Percentiles rank a stretch among this genome's conserved stretches.
These are phyloP conservation scores for Bradynema listronoti DNA, from an alignment of 1,140 invertebrate genomes.

Conservation along the genomic window DNA sequence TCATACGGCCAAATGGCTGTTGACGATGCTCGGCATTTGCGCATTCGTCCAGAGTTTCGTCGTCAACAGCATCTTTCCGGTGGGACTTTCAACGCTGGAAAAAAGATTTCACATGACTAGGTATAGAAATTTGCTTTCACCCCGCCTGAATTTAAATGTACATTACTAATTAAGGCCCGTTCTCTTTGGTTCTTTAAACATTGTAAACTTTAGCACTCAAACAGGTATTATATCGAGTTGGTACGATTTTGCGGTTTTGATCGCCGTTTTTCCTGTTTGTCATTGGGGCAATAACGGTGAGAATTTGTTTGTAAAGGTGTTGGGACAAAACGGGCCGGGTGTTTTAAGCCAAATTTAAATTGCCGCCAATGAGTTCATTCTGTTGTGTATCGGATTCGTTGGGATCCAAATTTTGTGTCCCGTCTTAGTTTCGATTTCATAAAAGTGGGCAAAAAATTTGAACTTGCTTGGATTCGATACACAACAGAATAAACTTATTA, in stretches of 20 bases:
- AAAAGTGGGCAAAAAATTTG: no score
- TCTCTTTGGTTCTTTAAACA: no score
- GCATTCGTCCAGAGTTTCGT: slow-evolving; percentile 53
- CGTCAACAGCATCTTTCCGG: slow-evolving; percentile 56
- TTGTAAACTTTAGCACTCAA: slow-evolving; percentile 46
- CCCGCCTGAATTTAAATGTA: not conserved
- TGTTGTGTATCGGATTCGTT: no score
- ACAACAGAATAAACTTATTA: no score
- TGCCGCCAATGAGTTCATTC: no score
- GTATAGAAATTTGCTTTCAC: slow-evolving; percentile 20
- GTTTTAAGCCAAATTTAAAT: no score
- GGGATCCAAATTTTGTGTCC: no score
- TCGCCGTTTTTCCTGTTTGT: slow-evolving; percentile 57
- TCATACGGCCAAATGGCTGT: slow-evolving; percentile 55
- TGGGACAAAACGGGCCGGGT: not conserved
- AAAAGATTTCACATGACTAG: slow-evolving; percentile 57
- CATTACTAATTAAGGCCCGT: no score
- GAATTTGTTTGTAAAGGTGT: no score
- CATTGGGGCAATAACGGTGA: slow-evolving; percentile 55
- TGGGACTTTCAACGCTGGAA: slow-evolving; percentile 56
- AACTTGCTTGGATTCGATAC: no score
- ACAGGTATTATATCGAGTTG: slow-evolving; percentile 58
- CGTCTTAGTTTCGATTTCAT: no score
- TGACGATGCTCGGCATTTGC: slow-evolving; percentile 52
- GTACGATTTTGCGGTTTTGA: slow-evolving; percentile 56